These are phyloP conservation scores for Pantherophis alleghaniensis DNA, from an alignment of 2,797 vertebrate species.

Conservation along the genomic window DNA sequence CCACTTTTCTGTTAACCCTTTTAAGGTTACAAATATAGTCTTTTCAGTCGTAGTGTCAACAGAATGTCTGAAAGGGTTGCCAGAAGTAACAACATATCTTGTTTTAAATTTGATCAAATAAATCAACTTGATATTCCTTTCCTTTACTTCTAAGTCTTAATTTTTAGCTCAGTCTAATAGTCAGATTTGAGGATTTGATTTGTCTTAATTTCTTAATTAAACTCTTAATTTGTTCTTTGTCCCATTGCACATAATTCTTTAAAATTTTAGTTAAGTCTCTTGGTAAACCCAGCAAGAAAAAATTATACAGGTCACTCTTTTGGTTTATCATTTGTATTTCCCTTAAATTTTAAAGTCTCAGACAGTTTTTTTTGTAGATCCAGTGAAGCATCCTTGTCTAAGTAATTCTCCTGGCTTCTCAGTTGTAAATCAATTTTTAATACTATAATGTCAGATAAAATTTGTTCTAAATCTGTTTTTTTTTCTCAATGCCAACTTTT, in stretches of 20 bases:
- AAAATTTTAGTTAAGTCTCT: neutral
- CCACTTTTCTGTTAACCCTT: no score
- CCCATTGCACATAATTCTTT: neutral
- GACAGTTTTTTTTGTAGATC: neutral
- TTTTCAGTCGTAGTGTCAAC: neutral
- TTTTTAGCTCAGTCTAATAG: no score
- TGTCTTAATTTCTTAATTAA: neutral
- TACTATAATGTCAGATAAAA: neutral
- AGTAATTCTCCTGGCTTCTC: neutral
- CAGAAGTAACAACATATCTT: neutral
- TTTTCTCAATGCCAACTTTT: neutral
- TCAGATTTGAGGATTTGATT: neutral
- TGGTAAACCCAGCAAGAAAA: neutral
- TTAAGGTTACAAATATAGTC: no score
- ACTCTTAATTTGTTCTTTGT: neutral
- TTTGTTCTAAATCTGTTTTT: neutral
- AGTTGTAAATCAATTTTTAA: neutral
- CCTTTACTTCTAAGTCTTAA: no score
- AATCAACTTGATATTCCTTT: no score
- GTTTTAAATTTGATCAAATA: no score
- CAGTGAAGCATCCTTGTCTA: neutral
- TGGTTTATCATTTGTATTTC: neutral
- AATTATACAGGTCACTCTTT: neutral
- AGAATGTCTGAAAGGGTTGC: neutral
- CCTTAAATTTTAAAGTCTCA: neutral